These are phyloP conservation scores for Octodon degus DNA, from an alignment of 2,113 vertebrate genomes.

Conservation along the genomic window DNA sequence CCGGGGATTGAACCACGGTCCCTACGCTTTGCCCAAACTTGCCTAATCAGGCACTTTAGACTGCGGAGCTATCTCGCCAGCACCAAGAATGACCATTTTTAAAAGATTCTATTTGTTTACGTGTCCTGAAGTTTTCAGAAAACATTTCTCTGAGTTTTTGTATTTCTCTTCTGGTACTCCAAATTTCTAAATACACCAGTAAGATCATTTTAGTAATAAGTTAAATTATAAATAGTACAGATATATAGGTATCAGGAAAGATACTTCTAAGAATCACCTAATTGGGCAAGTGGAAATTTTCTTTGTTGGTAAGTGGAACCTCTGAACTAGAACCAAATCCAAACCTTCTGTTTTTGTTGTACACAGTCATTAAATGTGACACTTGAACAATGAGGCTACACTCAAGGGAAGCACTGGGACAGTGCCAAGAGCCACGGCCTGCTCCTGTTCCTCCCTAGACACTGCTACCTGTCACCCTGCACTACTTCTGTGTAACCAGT, in stretches of 20 bases:
- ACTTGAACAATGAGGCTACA: not conserved
- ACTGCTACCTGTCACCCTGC: not conserved
- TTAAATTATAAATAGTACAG: not conserved
- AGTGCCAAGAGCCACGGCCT: not conserved
- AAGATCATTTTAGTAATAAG: not conserved
- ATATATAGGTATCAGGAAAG: not conserved
- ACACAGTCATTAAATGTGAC: not conserved
- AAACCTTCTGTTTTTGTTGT: not conserved
- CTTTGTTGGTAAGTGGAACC: not conserved
- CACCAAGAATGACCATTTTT: not conserved
- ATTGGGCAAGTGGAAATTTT: not conserved
- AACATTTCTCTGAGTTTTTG: not conserved
- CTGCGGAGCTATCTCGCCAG: too few relatives aligned
- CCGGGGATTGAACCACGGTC: too few relatives aligned
- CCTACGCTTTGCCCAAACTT: too few relatives aligned
- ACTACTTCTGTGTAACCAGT: not conserved
- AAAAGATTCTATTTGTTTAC: not conserved
- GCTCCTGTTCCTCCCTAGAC: not conserved
- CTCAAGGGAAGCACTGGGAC: not conserved
- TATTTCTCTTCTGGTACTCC: constrained; percentile 32
- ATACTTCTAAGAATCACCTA: not conserved
- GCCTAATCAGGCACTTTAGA: too few relatives aligned
- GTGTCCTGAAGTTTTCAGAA: not conserved
- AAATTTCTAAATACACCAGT: not conserved
- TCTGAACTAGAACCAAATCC: not conserved